Base-by-base conservation (phyloP, 2,113 vertebrate species). In the Ictidomys tridecemlineatus region DNA sequence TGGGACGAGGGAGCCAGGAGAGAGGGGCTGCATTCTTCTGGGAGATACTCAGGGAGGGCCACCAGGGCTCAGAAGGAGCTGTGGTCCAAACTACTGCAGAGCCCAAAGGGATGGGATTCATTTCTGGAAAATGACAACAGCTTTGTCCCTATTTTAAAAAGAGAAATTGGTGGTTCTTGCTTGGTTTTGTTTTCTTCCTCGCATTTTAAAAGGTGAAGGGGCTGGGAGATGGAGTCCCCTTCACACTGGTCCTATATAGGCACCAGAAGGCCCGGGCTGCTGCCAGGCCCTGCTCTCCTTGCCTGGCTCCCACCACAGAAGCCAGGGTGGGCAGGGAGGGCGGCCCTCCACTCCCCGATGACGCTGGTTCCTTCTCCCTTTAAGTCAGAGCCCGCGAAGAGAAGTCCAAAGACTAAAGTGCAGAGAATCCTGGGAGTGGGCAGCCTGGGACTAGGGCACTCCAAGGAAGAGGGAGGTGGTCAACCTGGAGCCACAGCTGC, bases 381-480 rank as follows among this genome's bases (percentile, higher is more conserved):
- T 26, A 82, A 82, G 79, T 37, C 74, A 86, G 89, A 83, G 34
- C 90, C 85, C 11, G 1, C 80, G 5, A 42, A 42, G n/a, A 85
- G 79, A 85, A 74, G 82, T 79, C 88, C 73, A 61, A 96, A 96
- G 97, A 89, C 87, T 98, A 98, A 98, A 98, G 98, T 98, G 98
- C 98, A 98, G 97, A 98, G 97, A 63, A 85, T 8, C 96, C 82
- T 32, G 34, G 28, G 93, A 91, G 96, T 24, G 37, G 83, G 85
- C 1, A 0, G 51, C 87, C 74, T 12, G 32, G 51, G 42, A 20
- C 70, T 32, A 65, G 77, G 45, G 78, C 56, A 61, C 86, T 92
- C 92, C 0, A 39, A 88, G 78, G 37, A 80, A 85, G 51, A 34
- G 51, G 4, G 7, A 13, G 65, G 53, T 24, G 34, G 48, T 53